Percentiles rank a stretch among this genome's conserved stretches.
Evolutionary conservation across 2,113 vertebrate genomes (phyloP).

Genomic region (Pterocles gutturalis): DNA sequence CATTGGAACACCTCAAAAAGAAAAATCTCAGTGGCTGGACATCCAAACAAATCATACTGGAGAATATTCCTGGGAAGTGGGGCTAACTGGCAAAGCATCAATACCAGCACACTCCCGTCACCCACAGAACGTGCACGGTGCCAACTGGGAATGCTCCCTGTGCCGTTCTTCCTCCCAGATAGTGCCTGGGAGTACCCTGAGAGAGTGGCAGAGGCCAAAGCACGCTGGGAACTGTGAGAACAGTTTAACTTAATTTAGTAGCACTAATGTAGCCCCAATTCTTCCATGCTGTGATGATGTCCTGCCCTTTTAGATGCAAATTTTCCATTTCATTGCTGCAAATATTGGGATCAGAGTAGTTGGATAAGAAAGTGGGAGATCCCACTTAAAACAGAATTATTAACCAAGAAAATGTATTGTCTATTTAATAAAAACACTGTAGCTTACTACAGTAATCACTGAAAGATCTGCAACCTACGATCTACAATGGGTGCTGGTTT

Average conservation of each 20-base stretch:
- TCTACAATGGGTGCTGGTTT: not conserved
- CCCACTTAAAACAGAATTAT: not conserved
- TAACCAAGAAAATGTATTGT: not conserved
- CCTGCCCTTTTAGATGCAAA: not conserved
- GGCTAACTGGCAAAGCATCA: not conserved
- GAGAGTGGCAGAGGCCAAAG: not conserved
- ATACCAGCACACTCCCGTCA: not conserved
- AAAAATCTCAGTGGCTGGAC: not conserved
- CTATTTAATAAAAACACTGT: not conserved
- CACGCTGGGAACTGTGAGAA: not conserved
- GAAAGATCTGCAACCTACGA: not conserved
- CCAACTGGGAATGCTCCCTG: not conserved
- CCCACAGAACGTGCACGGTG: not conserved
- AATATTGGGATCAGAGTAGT: not conserved
- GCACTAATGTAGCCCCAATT: not conserved
- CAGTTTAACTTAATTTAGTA: not conserved
- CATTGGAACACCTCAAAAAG: not conserved
- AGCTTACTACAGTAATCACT: not conserved
- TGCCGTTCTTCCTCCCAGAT: not conserved
- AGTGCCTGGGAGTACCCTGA: not conserved
- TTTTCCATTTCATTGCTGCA: not conserved
- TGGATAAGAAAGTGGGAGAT: not conserved
- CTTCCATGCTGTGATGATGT: not conserved
- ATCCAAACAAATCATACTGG: not conserved
- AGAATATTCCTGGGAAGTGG: not conserved